phyloP scores from a whole-genome alignment of 2,113 vertebrate genomes.

The Pedionomus torquatus region DNA sequence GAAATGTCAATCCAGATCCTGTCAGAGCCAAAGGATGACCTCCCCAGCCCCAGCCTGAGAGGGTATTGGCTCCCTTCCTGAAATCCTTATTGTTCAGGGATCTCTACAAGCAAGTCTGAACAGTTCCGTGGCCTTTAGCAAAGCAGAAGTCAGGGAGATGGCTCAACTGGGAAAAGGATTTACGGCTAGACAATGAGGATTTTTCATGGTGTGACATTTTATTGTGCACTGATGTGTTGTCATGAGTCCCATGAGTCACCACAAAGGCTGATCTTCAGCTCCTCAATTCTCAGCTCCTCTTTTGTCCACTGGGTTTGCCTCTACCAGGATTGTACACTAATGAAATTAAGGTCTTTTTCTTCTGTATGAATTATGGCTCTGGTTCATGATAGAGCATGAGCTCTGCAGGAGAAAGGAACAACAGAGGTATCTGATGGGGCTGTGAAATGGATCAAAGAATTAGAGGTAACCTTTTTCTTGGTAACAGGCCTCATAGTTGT shows the following conservation, averaged over 20 bases:
- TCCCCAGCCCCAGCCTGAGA: not conserved
- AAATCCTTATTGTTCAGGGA: not conserved
- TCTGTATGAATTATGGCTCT: not conserved
- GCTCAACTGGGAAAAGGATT: slow-evolving; percentile 11
- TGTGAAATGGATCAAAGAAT: not conserved
- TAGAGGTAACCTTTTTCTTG: rapidly evolving
- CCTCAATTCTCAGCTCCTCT: not conserved
- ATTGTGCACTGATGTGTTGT: not conserved
- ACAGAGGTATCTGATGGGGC: not conserved
- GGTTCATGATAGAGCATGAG: not conserved
- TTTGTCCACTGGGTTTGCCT: not conserved
- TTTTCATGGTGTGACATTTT: slow-evolving; percentile 54
- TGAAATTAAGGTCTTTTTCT: slow-evolving; percentile 9
- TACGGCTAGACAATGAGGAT: slow-evolving; percentile 26
- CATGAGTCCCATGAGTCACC: slow-evolving; percentile 23
- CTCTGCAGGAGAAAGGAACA: not conserved
- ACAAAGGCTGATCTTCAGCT: not conserved
- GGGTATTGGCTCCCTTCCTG: not conserved
- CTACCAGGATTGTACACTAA: not conserved
- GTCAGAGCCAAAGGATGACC: not conserved
- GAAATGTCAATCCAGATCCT: not conserved
- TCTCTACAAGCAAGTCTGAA: not conserved
- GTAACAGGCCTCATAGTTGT: not conserved
- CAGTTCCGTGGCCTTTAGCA: slow-evolving; percentile 15
- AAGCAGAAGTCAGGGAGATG: not conserved